Conservation (phyloP, 2,888 invertebrate species). For the Cryptus armator region DNA sequence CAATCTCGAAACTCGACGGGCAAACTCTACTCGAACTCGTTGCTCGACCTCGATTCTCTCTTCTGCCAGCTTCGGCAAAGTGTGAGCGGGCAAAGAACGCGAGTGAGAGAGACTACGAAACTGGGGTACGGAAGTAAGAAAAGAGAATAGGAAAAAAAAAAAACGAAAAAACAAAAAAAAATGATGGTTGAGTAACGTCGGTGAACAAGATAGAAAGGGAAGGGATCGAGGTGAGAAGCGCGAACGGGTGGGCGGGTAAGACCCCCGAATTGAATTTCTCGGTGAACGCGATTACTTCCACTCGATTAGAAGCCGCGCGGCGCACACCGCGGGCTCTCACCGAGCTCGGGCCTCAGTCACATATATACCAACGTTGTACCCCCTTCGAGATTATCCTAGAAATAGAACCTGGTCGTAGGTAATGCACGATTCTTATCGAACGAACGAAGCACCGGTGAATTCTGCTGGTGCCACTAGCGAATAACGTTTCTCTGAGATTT, state of each 20-base stretch:
- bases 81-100: conserved; percentile 24
- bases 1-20: conserved; percentile 67
- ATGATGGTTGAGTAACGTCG: conserved; percentile 28
- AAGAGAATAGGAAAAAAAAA: conserved; percentile 15
- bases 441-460: conserved; percentile 47
- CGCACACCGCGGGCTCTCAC: conserved; percentile 9
- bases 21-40: conserved; percentile 54
- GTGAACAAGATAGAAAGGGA: conserved; percentile 44
- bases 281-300: conserved; percentile 65
- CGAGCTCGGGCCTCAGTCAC: conserved; percentile 8
- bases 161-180: conserved; percentile 38
- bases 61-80: conserved; percentile 28
- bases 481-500: conserved; percentile 24
- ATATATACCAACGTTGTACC: conserved; percentile 3
- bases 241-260: conserved; percentile 26
- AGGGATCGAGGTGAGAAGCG: conserved; percentile 27
- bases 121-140: conserved; percentile 37
- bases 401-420: conserved; percentile 64
- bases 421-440: conserved; percentile 62
- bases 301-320: conserved; percentile 64
- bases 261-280: conserved; percentile 67
- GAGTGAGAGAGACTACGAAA: conserved; percentile 40
- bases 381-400: conserved; percentile 65
- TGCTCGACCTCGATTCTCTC: conserved; percentile 63
- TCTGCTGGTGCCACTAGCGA: conserved; percentile 29